phyloP scores from a whole-genome alignment of 2,888 invertebrate species.

The Pasiphila rectangulata region DNA sequence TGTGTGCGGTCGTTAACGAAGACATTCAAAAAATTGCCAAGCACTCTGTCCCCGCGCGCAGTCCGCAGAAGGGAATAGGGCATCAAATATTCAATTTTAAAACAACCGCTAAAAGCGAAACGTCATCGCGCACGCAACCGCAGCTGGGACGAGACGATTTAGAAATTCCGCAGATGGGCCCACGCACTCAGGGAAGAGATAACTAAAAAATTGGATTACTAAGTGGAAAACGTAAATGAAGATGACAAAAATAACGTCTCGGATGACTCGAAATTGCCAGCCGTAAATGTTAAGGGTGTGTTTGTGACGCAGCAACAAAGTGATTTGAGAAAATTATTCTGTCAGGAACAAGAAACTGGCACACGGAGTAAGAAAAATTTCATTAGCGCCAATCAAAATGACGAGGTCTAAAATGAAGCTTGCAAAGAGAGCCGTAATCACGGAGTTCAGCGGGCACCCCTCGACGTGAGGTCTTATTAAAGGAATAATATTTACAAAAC shows the following conservation, averaged over 20 bases:
- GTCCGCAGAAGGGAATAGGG: conserved; percentile 76
- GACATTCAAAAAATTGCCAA: conserved; percentile 73
- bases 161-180: conserved; percentile 78
- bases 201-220: conserved; percentile 77
- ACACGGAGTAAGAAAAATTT: conserved; percentile 77
- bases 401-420: conserved; percentile 80
- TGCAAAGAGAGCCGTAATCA: conserved; percentile 80
- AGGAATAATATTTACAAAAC: conserved; percentile 82
- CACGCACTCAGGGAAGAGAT: conserved; percentile 74
- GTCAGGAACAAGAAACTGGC: conserved; percentile 78
- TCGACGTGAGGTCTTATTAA: conserved; percentile 81
- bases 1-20: conserved; percentile 62
- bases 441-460: conserved; percentile 77
- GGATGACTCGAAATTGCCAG: conserved; percentile 63
- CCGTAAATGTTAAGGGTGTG: conserved; percentile 70
- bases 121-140: conserved; percentile 74
- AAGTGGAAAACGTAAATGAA: conserved; percentile 75
- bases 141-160: conserved; percentile 78
- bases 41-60: conserved; percentile 64
- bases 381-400: conserved; percentile 82
- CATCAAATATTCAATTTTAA: conserved; percentile 82
- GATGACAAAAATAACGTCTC: conserved; percentile 66
- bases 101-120: conserved; percentile 80
- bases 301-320: conserved; percentile 62
- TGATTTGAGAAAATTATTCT: conserved; percentile 73